phyloP scores from a whole-genome alignment of 2,797 vertebrate species.

The Amazona ochrocephala region DNA sequence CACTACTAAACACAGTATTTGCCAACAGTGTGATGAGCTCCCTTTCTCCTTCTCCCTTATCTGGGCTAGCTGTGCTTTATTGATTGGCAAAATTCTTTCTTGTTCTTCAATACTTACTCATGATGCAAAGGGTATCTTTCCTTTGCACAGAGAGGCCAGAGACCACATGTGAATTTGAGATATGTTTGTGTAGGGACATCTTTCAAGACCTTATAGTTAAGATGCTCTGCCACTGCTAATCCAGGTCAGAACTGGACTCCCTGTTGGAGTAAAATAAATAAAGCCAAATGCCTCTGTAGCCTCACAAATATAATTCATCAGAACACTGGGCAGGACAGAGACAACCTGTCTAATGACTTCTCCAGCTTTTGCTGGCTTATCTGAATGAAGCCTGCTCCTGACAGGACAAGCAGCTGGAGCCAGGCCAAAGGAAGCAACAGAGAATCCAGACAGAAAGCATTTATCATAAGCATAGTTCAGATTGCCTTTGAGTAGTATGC shows the following conservation, averaged over 20 bases:
- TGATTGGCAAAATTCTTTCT: neutral
- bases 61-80: neutral
- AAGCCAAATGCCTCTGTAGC: neutral
- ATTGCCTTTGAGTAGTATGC: neutral
- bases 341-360: neutral
- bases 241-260: neutral
- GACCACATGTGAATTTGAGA: neutral
- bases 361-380: neutral
- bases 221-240: slow-evolving; percentile 25
- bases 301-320: slow-evolving; percentile 6
- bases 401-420: slow-evolving; percentile 21
- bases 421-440: slow-evolving; percentile 7
- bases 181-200: neutral
- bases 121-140: neutral
- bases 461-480: neutral
- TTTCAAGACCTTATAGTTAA: slow-evolving; percentile 36
- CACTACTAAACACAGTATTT: neutral
- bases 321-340: neutral
- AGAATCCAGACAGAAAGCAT: neutral
- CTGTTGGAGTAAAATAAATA: slow-evolving; percentile 14
- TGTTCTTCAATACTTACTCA: neutral
- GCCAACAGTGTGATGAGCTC: neutral
- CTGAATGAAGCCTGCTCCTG: slow-evolving; percentile 1
- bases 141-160: neutral
- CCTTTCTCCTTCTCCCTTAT: neutral